A percentile compares a stretch with the other conserved stretches of the same genome.
Evolutionary conservation across 2,888 invertebrate species (phyloP).

Genomic region (Oligia strigilis): DNA sequence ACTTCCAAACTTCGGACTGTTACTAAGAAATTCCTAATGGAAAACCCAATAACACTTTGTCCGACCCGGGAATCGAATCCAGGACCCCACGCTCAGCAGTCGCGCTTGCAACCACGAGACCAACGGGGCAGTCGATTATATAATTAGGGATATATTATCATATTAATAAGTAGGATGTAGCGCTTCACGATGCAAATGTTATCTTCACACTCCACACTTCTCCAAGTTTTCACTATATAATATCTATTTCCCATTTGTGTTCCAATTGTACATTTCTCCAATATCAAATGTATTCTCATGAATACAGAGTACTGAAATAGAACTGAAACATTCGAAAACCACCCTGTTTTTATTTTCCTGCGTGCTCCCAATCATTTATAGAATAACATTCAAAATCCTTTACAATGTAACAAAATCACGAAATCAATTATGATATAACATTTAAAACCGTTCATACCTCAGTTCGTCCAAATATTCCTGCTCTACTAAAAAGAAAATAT

Average conservation of each 20-base stretch:
- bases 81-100: too few relatives aligned
- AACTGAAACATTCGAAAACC: not conserved
- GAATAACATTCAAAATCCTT: not conserved
- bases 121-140: too few relatives aligned
- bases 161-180: not conserved
- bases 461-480: not conserved
- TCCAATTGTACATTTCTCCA: not conserved
- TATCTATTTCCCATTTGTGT: constrained; percentile 2
- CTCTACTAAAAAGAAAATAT: constrained; percentile 1
- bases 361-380: not conserved
- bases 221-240: not conserved
- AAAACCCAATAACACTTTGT: too few relatives aligned
- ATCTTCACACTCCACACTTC: not conserved
- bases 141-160: too few relatives aligned
- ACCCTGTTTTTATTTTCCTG: constrained; percentile 23
- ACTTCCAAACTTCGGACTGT: too few relatives aligned
- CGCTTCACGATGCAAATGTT: not conserved
- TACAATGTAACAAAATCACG: not conserved
- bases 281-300: constrained; percentile 10
- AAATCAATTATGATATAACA: not conserved
- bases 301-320: constrained; percentile 10
- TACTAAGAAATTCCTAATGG: too few relatives aligned
- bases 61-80: too few relatives aligned
- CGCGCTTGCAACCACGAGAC: too few relatives aligned
- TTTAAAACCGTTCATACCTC: not conserved